Evolutionary conservation across 2,113 vertebrate species (phyloP).

Genomic region (Hypanus sabinus): DNA sequence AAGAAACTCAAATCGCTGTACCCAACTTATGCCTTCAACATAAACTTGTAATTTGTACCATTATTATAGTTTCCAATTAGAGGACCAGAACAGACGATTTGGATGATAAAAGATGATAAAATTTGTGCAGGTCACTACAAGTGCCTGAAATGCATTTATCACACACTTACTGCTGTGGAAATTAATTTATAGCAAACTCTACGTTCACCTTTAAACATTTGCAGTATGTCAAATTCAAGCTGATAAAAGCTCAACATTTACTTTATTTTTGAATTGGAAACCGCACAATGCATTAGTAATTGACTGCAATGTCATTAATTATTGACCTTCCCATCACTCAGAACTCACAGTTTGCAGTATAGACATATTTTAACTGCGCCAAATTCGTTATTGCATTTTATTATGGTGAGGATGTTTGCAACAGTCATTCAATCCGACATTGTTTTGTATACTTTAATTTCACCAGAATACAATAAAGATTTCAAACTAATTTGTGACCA

Average conservation of each 20-base stretch:
- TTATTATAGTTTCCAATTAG: neutral
- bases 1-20: neutral
- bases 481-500: neutral
- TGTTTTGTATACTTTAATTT: neutral
- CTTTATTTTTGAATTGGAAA: neutral
- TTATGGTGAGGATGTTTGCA: no score
- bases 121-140: neutral
- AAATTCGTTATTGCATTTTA: neutral
- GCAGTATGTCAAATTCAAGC: neutral
- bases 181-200: neutral
- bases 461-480: neutral
- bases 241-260: neutral
- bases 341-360: neutral
- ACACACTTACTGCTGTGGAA: neutral
- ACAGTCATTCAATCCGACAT: neutral
- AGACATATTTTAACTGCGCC: neutral
- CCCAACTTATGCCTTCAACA: neutral
- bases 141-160: no score
- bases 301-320: slow-evolving; percentile 17
- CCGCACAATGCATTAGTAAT: neutral
- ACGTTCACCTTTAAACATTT: neutral
- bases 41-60: neutral
- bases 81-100: neutral
- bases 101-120: neutral
- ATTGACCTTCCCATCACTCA: neutral